Base-by-base conservation (phyloP, 2,888 invertebrate genomes). In the Macaria notata region DNA sequence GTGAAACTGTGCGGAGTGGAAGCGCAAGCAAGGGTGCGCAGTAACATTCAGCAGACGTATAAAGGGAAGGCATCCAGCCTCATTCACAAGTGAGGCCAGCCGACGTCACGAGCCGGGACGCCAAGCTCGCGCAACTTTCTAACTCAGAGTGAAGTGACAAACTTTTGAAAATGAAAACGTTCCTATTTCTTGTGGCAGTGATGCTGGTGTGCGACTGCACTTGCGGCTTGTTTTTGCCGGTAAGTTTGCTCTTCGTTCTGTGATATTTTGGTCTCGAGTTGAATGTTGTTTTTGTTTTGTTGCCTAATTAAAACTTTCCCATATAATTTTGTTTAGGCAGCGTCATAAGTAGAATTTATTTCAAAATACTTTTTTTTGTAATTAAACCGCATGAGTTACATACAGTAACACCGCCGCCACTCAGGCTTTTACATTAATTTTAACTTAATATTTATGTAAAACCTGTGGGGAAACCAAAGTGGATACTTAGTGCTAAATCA, bases 21-120 rank as follows among this genome's bases (percentile, higher is more conserved):
- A 53, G 87, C 88, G 87, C 89, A 84, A 81, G 72, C 60, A 71
- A 74, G 79, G 76, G 70, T 89, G 90, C 90, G 90, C 90, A 88
- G 88, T 75, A 81, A 73, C 77, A 69, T 68, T 69, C 63, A 69
- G 72, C 67, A 71, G 71, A 75, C 81, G 74, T 90, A 90, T 89
- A 90, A 88, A 88, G 84, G 81, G 79, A 77, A 72, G 77, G 76
- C 38, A 38, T 33, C 71, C 71, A 73, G 72, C 72, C 78, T 81
- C 86, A 87, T 89, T 88, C 89, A 88, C 81, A 83, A 86, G 79
- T 82, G 74, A 71, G 69, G 70, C 78, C 76, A 73, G 79, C 64
- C 81, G 75, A 74, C 80, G 79, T 75, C 75, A 78, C 78, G 58
- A 74, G 71, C 75, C 75, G 71, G 69, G 19, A 19, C 19, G 71